Percentiles rank a stretch among this genome's conserved stretches.
Evolutionary conservation across 2,888 invertebrate species (phyloP).

Genomic region (Xylota segnis): DNA sequence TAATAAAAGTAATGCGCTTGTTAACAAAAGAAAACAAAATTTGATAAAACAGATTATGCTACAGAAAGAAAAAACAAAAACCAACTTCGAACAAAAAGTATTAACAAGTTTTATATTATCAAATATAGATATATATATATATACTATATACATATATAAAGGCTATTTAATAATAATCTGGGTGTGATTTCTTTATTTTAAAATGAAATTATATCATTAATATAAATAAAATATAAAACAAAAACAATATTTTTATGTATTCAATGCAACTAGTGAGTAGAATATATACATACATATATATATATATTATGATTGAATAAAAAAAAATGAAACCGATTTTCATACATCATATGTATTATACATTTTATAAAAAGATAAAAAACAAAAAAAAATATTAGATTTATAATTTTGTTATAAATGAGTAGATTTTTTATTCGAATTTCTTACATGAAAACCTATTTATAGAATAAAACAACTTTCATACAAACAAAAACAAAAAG

Average conservation of each 20-base stretch:
- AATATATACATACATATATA: slow-evolving; percentile 66
- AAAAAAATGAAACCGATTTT: slow-evolving; percentile 68
- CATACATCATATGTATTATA: slow-evolving; percentile 74
- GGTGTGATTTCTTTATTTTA: slow-evolving; percentile 76
- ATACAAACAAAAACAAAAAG: slow-evolving; percentile 62
- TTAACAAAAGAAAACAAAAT: slow-evolving; percentile 42
- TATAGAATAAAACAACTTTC: slow-evolving; percentile 71
- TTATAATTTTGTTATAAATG: slow-evolving; percentile 78
- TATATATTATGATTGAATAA: slow-evolving; percentile 56
- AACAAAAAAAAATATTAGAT: slow-evolving; percentile 71
- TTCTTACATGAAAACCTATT: slow-evolving; percentile 77
- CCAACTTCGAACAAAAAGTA: slow-evolving; percentile 74
- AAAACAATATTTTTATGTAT: slow-evolving; percentile 73
- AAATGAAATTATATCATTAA: slow-evolving; percentile 73
- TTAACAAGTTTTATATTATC: slow-evolving; percentile 73
- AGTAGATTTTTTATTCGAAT: slow-evolving; percentile 80
- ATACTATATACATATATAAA: slow-evolving; percentile 72
- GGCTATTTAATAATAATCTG: slow-evolving; percentile 75
- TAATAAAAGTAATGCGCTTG: slow-evolving; percentile 69
- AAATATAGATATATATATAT: slow-evolving; percentile 66
- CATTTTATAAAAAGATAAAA: slow-evolving; percentile 63
- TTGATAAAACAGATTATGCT: slow-evolving; percentile 45
- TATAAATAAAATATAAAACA: slow-evolving; percentile 64
- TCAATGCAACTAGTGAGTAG: slow-evolving; percentile 75
- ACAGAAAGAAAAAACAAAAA: slow-evolving; percentile 52